Base-by-base conservation (phyloP, 1,140 invertebrate species). In the Lineus longissimus region DNA sequence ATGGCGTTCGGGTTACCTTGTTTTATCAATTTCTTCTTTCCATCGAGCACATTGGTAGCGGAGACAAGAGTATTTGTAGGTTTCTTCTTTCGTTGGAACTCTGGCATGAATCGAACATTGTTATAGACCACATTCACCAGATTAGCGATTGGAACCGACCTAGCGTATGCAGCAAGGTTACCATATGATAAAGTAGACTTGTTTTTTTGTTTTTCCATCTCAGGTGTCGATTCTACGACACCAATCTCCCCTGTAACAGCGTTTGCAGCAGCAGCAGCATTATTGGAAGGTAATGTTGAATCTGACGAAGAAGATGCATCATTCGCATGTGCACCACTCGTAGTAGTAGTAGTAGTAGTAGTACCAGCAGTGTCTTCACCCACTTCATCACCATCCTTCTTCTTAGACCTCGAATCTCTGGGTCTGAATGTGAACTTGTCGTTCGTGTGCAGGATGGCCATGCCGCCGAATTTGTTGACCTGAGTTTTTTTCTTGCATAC, bases 381-480 rank as follows among this genome's bases (percentile, higher is more conserved):
- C 40, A 13, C 19, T 43, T 11, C 40, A n/a, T n/a, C n/a, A n/a
- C n/a, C n/a, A n/a, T n/a, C n/a, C n/a, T n/a, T n/a, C n/a, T n/a
- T 51, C 9, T 51, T 51, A 9, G 9, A 23, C n/a, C n/a, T 51
- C n/a, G 4, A n/a, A 27, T n/a, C n/a, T 27, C 47, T 51, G n/a
- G 47, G 47, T 51, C n/a, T 19, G 25, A 23, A 51, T 4, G n/a
- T 51, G n/a, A 51, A 51, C n/a, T 51, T 51, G n/a, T 51, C 47
- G 19, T 51, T 27, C 6, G 6, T n/a, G 25, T 51, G 47, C 4
- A 51, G 4, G n/a, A 51, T 51, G 4, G 47, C 47, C 47, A 51
- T 19, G 9, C 6, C 47, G n/a, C 47, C 47, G n/a, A 51, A 51
- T n/a, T n/a, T 51, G n/a, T 51, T 51, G n/a, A 27, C 47, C 19